Percentiles rank a stretch among this genome's conserved stretches.
Conservation (phyloP, 2,888 invertebrate genomes). For the Melipona bicolor region DNA sequence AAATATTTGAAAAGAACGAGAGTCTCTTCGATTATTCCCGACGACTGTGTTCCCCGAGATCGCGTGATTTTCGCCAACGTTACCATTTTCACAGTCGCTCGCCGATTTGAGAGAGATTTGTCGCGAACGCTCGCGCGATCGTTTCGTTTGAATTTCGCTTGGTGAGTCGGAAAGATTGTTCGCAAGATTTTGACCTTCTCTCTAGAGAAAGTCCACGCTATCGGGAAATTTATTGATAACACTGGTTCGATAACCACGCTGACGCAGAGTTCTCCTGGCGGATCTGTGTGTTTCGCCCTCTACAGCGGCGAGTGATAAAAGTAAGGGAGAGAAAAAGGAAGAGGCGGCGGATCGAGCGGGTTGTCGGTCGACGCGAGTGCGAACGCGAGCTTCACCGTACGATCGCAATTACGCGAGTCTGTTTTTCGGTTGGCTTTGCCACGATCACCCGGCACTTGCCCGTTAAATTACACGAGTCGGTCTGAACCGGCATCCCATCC, state of each 20-base stretch:
- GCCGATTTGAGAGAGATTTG: background rate
- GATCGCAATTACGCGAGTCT: constrained; percentile 33
- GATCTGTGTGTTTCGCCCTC: constrained; percentile 41
- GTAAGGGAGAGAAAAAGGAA: constrained; percentile 60
- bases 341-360: no score
- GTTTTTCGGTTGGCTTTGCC: background rate
- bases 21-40: constrained; percentile 9
- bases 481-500: background rate
- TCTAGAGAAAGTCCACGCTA: background rate
- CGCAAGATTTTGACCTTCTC: background rate
- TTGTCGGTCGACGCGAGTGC: constrained; percentile 14
- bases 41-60: background rate
- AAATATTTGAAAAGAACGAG: background rate
- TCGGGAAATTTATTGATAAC: background rate
- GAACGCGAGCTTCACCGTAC: constrained; percentile 19
- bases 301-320: constrained; percentile 73
- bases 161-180: constrained; percentile 11
- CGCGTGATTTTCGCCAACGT: constrained; percentile 4
- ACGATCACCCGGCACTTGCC: background rate
- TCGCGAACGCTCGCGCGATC: background rate
- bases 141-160: background rate
- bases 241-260: background rate
- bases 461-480: background rate
- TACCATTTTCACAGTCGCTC: background rate
- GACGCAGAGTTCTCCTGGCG: background rate